phyloP scores from a whole-genome alignment of 1,140 invertebrate genomes.

The Antheraea mylitta region DNA sequence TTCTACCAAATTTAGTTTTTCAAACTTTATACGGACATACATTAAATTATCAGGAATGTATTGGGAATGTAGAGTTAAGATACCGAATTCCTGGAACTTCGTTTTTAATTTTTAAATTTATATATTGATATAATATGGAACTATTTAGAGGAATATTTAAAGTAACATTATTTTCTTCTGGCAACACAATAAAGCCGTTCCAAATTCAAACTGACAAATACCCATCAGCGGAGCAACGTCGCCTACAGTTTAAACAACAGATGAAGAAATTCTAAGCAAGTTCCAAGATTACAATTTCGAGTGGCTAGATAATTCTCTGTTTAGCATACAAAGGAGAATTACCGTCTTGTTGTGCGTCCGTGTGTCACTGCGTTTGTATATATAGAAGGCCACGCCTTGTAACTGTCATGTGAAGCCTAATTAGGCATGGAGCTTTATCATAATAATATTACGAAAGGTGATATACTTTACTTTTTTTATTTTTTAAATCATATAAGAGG shows the following conservation, averaged over 20 bases:
- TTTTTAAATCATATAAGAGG: too few relatives aligned
- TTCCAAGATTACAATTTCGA: constrained; percentile 74
- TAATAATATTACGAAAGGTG: constrained; percentile 32
- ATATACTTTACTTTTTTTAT: neutral
- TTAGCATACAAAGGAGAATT: constrained; percentile 76
- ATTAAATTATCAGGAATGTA: too few relatives aligned
- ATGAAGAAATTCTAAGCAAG: constrained; percentile 73
- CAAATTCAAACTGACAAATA: constrained; percentile 27
- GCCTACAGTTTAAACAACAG: constrained; percentile 44
- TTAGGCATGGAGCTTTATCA: constrained; percentile 48
- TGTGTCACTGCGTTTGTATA: constrained; percentile 62
- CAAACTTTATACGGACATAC: too few relatives aligned
- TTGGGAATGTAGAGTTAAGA: too few relatives aligned
- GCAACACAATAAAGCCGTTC: constrained; percentile 14
- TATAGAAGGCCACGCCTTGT: constrained; percentile 70
- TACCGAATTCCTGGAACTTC: too few relatives aligned
- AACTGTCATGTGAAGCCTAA: constrained; percentile 72
- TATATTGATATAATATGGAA: too few relatives aligned
- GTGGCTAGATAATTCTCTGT: constrained; percentile 73
- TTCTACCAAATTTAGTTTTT: too few relatives aligned
- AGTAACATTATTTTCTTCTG: neutral
- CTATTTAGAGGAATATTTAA: too few relatives aligned
- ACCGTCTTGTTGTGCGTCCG: constrained; percentile 63
- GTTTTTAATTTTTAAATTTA: too few relatives aligned
- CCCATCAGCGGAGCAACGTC: constrained; percentile 20